These are phyloP conservation scores for Alouatta caraya DNA, from an alignment of 2,797 vertebrate species.

Conservation along the genomic window DNA sequence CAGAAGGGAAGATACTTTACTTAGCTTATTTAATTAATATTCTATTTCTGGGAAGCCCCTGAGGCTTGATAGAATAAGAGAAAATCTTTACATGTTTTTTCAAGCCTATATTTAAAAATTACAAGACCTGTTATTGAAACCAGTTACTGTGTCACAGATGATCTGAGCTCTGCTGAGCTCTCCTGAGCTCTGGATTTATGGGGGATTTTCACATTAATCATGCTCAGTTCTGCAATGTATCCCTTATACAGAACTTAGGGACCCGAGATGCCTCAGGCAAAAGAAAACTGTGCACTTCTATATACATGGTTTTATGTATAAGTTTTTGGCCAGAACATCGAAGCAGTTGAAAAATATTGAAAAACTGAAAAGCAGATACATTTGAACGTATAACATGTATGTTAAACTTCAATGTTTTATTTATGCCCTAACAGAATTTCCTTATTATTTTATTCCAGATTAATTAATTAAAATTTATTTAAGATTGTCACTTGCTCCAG, in stretches of 20 bases:
- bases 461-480: slow-evolving; percentile 17
- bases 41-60: neutral
- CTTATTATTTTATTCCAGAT: neutral
- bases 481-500: neutral
- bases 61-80: neutral
- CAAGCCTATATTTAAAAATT: slow-evolving; percentile 1
- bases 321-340: neutral
- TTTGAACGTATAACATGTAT: neutral
- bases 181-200: neutral
- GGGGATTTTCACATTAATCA: neutral
- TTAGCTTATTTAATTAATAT: neutral
- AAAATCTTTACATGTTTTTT: neutral
- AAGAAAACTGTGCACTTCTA: neutral
- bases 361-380: neutral
- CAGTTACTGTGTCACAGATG: neutral
- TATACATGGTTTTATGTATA: neutral
- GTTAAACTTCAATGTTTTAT: neutral
- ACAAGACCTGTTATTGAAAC: neutral
- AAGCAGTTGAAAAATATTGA: neutral
- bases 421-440: neutral
- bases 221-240: neutral
- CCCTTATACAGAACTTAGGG: neutral
- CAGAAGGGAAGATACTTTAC: neutral
- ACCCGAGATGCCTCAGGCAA: neutral
- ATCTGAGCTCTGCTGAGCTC: neutral